phyloP scores from a whole-genome alignment of 1,140 invertebrate species.

The Anastatus disparis region DNA sequence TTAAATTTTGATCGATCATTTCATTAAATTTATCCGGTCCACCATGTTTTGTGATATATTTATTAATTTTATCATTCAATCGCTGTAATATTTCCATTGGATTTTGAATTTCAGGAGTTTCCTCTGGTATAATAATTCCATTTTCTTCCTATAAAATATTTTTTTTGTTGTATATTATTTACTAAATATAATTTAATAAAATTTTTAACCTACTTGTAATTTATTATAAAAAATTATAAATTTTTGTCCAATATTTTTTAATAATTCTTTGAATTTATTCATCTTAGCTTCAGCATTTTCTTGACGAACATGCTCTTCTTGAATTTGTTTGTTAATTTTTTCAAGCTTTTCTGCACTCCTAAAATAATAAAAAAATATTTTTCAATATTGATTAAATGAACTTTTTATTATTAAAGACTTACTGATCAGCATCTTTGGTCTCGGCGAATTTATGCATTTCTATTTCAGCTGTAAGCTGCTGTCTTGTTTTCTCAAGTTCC shows the following conservation, averaged over 20 bases:
- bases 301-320: slow-evolving; percentile 61
- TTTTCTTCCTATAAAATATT: slow-evolving; percentile 55
- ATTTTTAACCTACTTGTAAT: slow-evolving; percentile 52
- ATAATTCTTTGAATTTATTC: slow-evolving; percentile 60
- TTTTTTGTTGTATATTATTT: background rate
- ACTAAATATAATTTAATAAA: background rate
- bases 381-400: too few relatives aligned
- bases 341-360: slow-evolving; percentile 77
- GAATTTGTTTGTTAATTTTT: slow-evolving; percentile 70
- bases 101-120: slow-evolving; percentile 58
- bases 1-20: slow-evolving; percentile 41
- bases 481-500: slow-evolving; percentile 74
- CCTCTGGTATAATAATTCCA: slow-evolving; percentile 56
- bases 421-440: slow-evolving; percentile 82
- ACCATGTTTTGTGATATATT: slow-evolving; percentile 51
- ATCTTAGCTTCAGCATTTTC: slow-evolving; percentile 63
- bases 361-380: slow-evolving; percentile 43
- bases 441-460: slow-evolving; percentile 83
- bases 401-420: too few relatives aligned
- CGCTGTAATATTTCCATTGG: slow-evolving; percentile 59
- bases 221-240: slow-evolving; percentile 55
- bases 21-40: slow-evolving; percentile 51
- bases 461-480: slow-evolving; percentile 74
- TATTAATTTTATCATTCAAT: slow-evolving; percentile 60
- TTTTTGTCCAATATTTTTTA: slow-evolving; percentile 49